Percentiles rank a stretch among this genome's conserved stretches.
These are phyloP conservation scores for Pterostichus niger DNA, from an alignment of 2,888 invertebrate genomes.

Conservation along the genomic window DNA sequence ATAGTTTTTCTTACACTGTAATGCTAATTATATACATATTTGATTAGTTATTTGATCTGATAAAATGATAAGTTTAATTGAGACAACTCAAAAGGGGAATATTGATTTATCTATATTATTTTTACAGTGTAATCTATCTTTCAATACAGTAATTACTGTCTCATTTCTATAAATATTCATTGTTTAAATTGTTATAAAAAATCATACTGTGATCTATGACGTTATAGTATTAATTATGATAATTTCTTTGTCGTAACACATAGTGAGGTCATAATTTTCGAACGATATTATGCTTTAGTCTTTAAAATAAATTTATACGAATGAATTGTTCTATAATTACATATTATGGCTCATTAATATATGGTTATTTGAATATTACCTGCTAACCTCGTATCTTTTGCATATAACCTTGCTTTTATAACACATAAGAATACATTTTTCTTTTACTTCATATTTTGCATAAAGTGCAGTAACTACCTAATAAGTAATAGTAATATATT, in stretches of 20 bases:
- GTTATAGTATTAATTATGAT: not conserved
- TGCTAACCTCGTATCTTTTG: constrained; percentile 4
- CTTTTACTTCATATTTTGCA: no score
- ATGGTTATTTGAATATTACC: not conserved
- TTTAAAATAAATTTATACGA: constrained; percentile 5
- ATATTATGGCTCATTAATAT: constrained; percentile 23
- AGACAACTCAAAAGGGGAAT: not conserved
- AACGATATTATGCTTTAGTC: no score
- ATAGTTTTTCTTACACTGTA: constrained; percentile 24
- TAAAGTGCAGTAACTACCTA: no score
- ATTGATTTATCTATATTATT: constrained; percentile 12
- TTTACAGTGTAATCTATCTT: not conserved
- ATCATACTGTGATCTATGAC: constrained; percentile 3
- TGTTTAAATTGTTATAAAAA: not conserved
- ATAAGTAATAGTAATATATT: no score
- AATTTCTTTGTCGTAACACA: no score
- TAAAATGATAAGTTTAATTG: constrained; percentile 16
- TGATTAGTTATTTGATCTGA: constrained; percentile 11
- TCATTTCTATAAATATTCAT: no score
- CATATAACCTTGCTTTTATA: constrained; percentile 10
- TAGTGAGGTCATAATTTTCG: no score
- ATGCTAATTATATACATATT: constrained; percentile 18
- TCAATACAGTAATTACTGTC: no score
- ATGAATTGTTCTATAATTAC: constrained; percentile 27
- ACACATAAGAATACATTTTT: not conserved